Evolutionary conservation across 1,140 invertebrate species (phyloP).

Genomic region (Teleogryllus occipitalis): DNA sequence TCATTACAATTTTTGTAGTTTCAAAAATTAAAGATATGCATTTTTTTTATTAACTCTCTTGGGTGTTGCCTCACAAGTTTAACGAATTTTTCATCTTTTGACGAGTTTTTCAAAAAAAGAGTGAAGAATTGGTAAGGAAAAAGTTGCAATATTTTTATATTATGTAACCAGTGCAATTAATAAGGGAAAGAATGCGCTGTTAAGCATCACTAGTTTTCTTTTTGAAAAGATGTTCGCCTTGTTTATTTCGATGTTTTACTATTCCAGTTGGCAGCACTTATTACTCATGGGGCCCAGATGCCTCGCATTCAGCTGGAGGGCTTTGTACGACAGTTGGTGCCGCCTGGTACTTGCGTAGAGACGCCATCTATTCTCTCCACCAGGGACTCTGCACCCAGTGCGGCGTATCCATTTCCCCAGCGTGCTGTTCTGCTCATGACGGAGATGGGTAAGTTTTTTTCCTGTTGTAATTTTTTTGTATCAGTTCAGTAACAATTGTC

Average conservation of each 20-base stretch:
- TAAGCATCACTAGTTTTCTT: too few relatives aligned
- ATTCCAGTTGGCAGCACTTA: slow-evolving; percentile 23
- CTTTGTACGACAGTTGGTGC: slow-evolving; percentile 36
- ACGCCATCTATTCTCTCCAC: slow-evolving; percentile 30
- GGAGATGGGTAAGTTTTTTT: slow-evolving; percentile 32
- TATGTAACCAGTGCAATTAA: not conserved
- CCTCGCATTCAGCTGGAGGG: slow-evolving; percentile 26
- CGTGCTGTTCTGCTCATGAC: slow-evolving; percentile 36
- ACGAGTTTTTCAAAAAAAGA: too few relatives aligned
- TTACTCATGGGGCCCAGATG: slow-evolving; percentile 18
- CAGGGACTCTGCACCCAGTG: slow-evolving; percentile 26
- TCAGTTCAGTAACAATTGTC: too few relatives aligned
- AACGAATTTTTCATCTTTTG: too few relatives aligned
- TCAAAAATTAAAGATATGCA: too few relatives aligned
- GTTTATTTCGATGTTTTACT: not conserved
- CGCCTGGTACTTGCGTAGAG: slow-evolving; percentile 34
- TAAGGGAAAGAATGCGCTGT: too few relatives aligned
- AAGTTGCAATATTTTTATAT: not conserved
- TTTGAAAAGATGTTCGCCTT: not conserved
- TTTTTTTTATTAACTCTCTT: too few relatives aligned
- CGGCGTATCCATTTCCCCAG: slow-evolving; percentile 18
- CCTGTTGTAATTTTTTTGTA: too few relatives aligned
- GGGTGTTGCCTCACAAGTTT: too few relatives aligned
- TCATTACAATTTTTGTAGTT: too few relatives aligned
- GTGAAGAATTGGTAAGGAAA: too few relatives aligned